A percentile compares a stretch with the other conserved stretches of the same genome.
These are phyloP conservation scores for Corapipo altera DNA, from an alignment of 2,113 vertebrate genomes.

Conservation along the genomic window DNA sequence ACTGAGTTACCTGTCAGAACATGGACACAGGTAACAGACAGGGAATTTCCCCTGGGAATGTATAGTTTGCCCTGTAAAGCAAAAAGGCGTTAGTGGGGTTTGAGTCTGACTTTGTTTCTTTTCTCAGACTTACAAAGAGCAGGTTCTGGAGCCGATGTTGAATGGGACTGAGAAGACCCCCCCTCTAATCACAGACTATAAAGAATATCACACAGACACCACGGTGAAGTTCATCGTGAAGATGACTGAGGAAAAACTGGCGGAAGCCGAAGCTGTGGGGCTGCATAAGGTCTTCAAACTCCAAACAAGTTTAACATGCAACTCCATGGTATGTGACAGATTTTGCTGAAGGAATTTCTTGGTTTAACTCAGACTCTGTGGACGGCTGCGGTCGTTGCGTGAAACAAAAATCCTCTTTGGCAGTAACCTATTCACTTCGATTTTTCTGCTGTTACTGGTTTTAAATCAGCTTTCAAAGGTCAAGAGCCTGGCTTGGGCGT, in stretches of 20 bases:
- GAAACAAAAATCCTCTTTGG: background rate
- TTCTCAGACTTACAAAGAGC: constrained; percentile 90
- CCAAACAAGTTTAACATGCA: constrained; percentile 89
- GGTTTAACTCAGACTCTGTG: background rate
- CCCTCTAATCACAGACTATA: constrained; percentile 91
- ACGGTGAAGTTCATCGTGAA: constrained; percentile 92
- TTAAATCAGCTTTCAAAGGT: constrained; percentile 30
- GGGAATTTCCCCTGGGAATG: background rate
- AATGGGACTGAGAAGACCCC: constrained; percentile 93
- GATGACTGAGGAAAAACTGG: constrained; percentile 88
- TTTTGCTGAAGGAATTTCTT: background rate
- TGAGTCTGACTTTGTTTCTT: constrained; percentile 1
- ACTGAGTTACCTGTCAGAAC: constrained; percentile 92
- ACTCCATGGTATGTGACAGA: constrained; percentile 86
- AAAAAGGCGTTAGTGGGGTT: background rate
- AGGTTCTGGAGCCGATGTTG: constrained; percentile 93
- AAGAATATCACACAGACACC: constrained; percentile 95
- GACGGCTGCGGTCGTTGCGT: background rate
- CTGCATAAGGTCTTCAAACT: constrained; percentile 98
- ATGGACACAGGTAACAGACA: constrained; percentile 89
- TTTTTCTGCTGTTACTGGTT: constrained; percentile 11
- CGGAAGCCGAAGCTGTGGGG: constrained; percentile 83
- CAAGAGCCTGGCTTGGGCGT: background rate
- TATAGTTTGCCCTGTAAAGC: background rate
- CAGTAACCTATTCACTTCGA: background rate